phyloP scores from a whole-genome alignment of 2,113 vertebrate genomes.

The Onychostruthus taczanowskii region DNA sequence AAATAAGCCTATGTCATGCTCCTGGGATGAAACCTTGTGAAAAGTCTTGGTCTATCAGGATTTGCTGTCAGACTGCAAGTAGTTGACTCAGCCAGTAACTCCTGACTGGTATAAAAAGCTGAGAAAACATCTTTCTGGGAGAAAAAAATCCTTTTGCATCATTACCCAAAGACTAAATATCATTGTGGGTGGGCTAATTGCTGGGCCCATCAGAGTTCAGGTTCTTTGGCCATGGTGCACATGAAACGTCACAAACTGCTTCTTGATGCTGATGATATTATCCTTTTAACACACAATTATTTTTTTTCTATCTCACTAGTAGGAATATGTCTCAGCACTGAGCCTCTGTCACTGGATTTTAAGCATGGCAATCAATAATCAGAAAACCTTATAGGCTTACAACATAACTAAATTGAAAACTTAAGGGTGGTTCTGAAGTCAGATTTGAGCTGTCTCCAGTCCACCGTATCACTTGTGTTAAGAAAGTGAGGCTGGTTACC shows the following conservation, averaged over 20 bases:
- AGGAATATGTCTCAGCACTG: neutral
- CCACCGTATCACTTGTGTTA: neutral
- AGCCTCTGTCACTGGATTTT: neutral
- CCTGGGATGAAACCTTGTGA: neutral
- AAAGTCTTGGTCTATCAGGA: neutral
- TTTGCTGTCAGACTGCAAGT: constrained; percentile 12
- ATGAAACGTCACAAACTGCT: neutral
- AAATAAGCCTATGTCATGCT: neutral
- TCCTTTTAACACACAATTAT: neutral
- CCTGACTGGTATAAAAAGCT: neutral
- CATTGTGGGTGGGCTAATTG: neutral
- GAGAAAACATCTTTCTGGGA: constrained; percentile 9
- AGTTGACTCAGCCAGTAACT: neutral
- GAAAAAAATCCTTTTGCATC: neutral
- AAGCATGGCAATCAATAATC: neutral
- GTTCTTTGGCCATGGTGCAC: neutral
- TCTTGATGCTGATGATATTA: neutral
- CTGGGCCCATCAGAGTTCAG: neutral
- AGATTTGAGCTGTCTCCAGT: neutral
- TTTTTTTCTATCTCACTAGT: neutral
- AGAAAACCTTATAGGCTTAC: neutral
- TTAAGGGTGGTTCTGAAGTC: neutral
- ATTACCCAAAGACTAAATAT: neutral
- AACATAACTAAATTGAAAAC: neutral
- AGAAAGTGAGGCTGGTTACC: neutral